A percentile compares a stretch with the other conserved stretches of the same genome.
phyloP scores from a whole-genome alignment of 2,888 invertebrate genomes.

The Chesias legatella region DNA sequence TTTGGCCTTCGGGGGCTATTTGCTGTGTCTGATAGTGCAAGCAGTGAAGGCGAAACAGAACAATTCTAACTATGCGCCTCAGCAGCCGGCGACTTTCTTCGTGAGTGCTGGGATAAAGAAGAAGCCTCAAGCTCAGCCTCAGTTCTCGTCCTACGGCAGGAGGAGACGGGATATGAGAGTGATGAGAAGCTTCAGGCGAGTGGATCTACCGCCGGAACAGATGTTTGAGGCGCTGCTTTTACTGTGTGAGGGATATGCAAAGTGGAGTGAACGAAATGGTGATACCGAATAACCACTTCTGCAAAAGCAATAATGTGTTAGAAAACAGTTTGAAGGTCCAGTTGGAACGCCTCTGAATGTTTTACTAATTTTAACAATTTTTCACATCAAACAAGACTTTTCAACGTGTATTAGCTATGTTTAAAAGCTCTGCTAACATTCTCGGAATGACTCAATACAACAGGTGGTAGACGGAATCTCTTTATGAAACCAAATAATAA shows the following conservation, averaged over 20 bases:
- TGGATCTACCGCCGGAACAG: slow-evolving; percentile 64
- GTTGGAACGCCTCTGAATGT: not conserved
- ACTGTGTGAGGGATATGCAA: slow-evolving; percentile 80
- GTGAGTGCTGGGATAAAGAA: slow-evolving; percentile 68
- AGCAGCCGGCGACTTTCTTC: slow-evolving; percentile 57
- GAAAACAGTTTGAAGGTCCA: too few relatives aligned
- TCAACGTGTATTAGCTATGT: slow-evolving; percentile 9
- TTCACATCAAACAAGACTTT: slow-evolving; percentile 2
- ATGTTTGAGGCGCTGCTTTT: slow-evolving; percentile 73
- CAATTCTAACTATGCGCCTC: slow-evolving; percentile 41
- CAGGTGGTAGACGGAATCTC: slow-evolving; percentile 35
- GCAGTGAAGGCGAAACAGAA: slow-evolving; percentile 84
- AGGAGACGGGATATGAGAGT: slow-evolving; percentile 45
- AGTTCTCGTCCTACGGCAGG: slow-evolving; percentile 66
- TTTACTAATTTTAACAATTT: too few relatives aligned
- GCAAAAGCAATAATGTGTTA: too few relatives aligned
- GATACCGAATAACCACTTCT: not conserved
- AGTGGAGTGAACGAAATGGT: slow-evolving; percentile 54
- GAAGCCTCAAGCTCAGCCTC: slow-evolving; percentile 58
- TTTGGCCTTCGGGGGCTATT: slow-evolving; percentile 91
- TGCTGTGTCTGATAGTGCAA: slow-evolving; percentile 88
- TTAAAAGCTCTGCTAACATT: slow-evolving; percentile 6
- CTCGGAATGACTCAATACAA: slow-evolving; percentile 23
- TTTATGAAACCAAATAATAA: slow-evolving; percentile 50
- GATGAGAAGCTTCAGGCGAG: slow-evolving; percentile 35